Base-by-base conservation (phyloP, 1,140 invertebrate genomes). In the Teleogryllus occipitalis region DNA sequence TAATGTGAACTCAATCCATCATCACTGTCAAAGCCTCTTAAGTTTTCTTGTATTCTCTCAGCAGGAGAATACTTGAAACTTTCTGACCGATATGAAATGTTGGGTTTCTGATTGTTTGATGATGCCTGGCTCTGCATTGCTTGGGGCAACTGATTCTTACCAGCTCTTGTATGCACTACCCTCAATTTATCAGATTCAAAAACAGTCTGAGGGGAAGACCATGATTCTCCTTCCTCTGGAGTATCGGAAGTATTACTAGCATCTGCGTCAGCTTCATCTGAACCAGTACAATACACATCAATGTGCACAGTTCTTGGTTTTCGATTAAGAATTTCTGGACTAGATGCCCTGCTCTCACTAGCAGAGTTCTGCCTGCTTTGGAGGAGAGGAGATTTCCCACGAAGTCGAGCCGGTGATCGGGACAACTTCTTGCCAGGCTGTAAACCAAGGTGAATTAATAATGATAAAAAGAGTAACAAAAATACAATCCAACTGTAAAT, bases 271-370 rank as follows among this genome's bases (percentile, higher is more conserved):
- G 85, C 86, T 72, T 90, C 90, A n/a, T 88, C 92, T 5, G 92
- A 91, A 4, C 90, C 92, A 0, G 92, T 93, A 83, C 93, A 93
- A 82, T 93, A 93, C 7, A 93, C 93, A 85, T 94, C 92, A 72
- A 93, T 93, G 82, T 93, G 92, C 18, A 93, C 92, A 1, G 92
- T 93, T 77, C 92, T 86, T 5, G 91, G 90, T 82, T 92, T 91
- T 80, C 89, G 90, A 18, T 65, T 10, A 10, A 7, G 10, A 65
- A 18, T 18, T 18, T 65, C 54, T 10, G 54, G 47, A 39, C 47
- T 72, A 8, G 27, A 27, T 7, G 46, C 80, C 88, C 87, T 0
- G 75, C 46, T 47, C 74, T 76, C 75, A 6, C 48, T 18, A 6
- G 72, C 8, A 21, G 65, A 74, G 74, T 48, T 65, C 15, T 8